Percentiles rank a stretch among this genome's conserved stretches.
Conservation (phyloP, 2,797 vertebrate genomes). For the Clarias pachynema region DNA sequence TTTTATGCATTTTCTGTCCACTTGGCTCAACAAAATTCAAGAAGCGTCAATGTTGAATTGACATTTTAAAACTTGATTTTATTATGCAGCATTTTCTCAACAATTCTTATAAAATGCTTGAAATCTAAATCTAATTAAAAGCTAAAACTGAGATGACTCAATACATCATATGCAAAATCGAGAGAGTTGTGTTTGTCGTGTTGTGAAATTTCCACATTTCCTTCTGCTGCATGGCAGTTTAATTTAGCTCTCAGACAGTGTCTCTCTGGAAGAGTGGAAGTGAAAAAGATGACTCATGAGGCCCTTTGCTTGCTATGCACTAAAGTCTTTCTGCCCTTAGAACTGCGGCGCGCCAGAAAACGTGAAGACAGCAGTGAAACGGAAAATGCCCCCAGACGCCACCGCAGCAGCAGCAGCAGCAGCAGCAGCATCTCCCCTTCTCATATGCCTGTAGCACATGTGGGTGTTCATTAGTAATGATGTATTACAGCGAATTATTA, state of each 20-base stretch:
- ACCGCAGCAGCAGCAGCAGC: neutral
- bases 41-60: too few relatives aligned
- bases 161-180: neutral
- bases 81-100: neutral
- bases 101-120: neutral
- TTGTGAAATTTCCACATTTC: conserved; percentile 35
- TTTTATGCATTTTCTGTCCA: neutral
- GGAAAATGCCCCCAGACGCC: conserved; percentile 13
- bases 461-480: neutral
- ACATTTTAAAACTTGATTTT: neutral
- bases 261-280: conserved; percentile 50
- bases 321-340: conserved; percentile 48
- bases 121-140: neutral
- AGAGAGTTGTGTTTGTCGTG: conserved; percentile 4
- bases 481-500: neutral
- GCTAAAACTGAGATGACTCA: neutral
- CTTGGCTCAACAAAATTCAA: neutral
- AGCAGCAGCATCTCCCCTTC: neutral
- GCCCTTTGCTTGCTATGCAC: conserved; percentile 52
- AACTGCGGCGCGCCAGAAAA: conserved; percentile 37
- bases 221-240: conserved; percentile 26
- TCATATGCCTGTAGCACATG: neutral
- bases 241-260: conserved; percentile 49
- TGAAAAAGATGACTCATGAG: conserved; percentile 56
- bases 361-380: conserved; percentile 16